Base-by-base conservation (phyloP, 2,797 vertebrate genomes). In the Xenops minutus region DNA sequence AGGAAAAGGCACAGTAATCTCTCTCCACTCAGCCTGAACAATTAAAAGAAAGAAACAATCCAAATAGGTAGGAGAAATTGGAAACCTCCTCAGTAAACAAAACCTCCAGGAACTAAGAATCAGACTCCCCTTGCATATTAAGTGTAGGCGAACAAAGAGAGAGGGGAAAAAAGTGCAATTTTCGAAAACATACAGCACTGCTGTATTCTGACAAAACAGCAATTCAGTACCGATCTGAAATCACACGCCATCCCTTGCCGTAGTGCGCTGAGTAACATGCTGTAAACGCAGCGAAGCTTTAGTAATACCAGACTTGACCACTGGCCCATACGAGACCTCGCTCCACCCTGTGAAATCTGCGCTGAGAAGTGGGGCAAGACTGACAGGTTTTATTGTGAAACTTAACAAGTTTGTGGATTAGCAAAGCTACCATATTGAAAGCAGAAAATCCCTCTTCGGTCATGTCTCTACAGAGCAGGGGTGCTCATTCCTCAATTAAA, bases 381-480 rank as follows among this genome's bases (percentile, higher is more conserved):
- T 83, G 90, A 85, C 92, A 89, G 90, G 94, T 87, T 90, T 89
- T 85, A 85, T 93, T 94, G 92, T 91, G 95, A 96, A 96, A 96
- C 63, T 64, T 79, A 41, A 75, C 85, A 92, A 54, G 80, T 95
- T 92, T 67, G 84, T 85, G 84, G 91, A 96, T 90, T 93, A 94
- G 67, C 59, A 93, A 74, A 59, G 51, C 85, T 67, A 82, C 75
- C 78, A 18, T 30, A 69, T 0, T 61, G 96, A 88, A 89, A 77
- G 85, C 85, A 93, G 64, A 69, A 89, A 96, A 95, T 63, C 81
- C 64, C 34, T 85, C 85, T 46, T 34, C 14, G 10, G 55, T 76
- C 81, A 16, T 41, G 89, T 63, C 75, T 80, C 91, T 75, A 30
- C 23, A 32, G 52, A 85, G 37, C 36, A 36, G 37, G 37, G 27